Base-by-base conservation (phyloP, 2,797 vertebrate genomes). In the Sciurus carolinensis region DNA sequence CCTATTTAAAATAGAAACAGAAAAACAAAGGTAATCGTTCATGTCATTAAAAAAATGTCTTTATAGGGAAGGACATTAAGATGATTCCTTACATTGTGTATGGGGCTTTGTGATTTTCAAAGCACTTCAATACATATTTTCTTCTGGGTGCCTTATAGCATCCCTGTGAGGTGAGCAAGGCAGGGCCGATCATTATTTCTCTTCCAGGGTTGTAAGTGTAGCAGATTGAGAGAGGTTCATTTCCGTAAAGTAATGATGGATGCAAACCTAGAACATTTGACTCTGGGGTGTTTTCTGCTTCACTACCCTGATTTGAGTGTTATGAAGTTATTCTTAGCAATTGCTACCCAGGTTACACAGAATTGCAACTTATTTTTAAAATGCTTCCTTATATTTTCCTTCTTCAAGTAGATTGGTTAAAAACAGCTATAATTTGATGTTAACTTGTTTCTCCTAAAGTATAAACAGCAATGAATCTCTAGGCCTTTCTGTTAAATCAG, bases 1-100 rank as follows among this genome's bases (percentile, higher is more conserved):
- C 72, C 47, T 85, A 92, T 95, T 90, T 64, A 90, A 66, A 96
- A 85, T 92, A 97, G 83, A 96, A 95, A 92, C 73, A 91, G 77
- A 94, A 96, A 80, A 64, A 44, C 44, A 94, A 87, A 95, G n/a
- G 24, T 94, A n/a, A 92, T 95, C 96, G 79, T 80, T 95, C 50
- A 71, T 90, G 73, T 95, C 87, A 57, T 83, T 88, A 77, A 79
- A 93, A 39, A 91, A 83, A 91, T 84, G 26, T 84, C 57, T 95
- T 94, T 47, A 87, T 95, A 79, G 77, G 42, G 93, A 94, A 93
- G 44, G 28, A 39, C 64, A 24, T 93, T 72, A 94, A 64, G 91
- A 95, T 83, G 95, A 92, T 95, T 64, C 50, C 54, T 88, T 84
- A 71, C 12, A 7, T 84, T 83, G 66, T 72, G 4, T 67, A 30